Evolutionary conservation across 2,113 vertebrate genomes (phyloP).

Genomic region (Coptodon bakossiorum): DNA sequence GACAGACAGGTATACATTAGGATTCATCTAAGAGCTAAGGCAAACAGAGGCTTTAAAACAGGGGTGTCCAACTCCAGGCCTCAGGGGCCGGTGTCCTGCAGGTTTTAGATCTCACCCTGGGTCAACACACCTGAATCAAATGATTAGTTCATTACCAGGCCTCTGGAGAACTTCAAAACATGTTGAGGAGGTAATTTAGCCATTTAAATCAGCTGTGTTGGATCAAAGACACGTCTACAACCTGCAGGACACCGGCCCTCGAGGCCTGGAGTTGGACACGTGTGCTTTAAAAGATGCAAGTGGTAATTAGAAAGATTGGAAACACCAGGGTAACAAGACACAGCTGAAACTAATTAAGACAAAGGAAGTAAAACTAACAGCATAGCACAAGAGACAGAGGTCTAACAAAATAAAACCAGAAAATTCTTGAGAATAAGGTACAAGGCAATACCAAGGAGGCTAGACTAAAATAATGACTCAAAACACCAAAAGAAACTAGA

Average conservation of each 20-base stretch:
- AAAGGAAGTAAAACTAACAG: not conserved
- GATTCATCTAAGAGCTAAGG: not conserved
- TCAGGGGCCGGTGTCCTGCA: rapidly evolving
- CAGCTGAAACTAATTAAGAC: not conserved
- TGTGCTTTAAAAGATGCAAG: not conserved
- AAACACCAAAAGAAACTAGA: not conserved
- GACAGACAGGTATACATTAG: not conserved
- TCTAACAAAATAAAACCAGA: not conserved
- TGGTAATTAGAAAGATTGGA: not conserved
- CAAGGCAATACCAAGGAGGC: not conserved
- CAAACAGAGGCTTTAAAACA: not conserved
- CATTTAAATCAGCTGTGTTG: not conserved
- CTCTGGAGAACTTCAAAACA: not conserved
- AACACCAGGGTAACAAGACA: not conserved
- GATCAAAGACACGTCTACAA: not conserved
- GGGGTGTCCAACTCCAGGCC: too few relatives aligned
- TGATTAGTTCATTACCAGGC: too few relatives aligned
- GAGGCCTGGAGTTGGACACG: rapidly evolving
- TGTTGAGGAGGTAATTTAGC: rapidly evolving
- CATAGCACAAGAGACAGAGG: not conserved
- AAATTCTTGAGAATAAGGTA: not conserved
- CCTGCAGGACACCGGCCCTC: rapidly evolving
- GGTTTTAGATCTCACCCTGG: too few relatives aligned
- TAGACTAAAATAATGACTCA: rapidly evolving
- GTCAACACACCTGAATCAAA: too few relatives aligned